phyloP scores from a whole-genome alignment of 2,888 invertebrate species.

The Lycophotia porphyrea region DNA sequence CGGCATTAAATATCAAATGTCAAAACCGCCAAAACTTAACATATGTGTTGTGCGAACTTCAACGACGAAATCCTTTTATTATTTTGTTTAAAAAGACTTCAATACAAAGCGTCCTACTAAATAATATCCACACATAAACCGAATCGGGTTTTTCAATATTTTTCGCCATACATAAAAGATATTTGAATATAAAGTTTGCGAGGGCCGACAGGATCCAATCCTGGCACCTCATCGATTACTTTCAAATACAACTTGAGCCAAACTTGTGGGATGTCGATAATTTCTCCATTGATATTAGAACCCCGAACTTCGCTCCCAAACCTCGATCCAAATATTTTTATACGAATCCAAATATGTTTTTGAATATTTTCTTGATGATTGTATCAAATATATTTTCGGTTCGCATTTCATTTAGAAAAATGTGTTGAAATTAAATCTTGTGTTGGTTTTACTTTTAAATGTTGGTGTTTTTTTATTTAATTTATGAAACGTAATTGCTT shows the following conservation, averaged over 20 bases:
- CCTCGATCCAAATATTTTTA: conserved; percentile 53
- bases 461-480: background rate
- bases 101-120: conserved; percentile 10
- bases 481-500: conserved; percentile 2
- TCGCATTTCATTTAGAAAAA: conserved; percentile 11
- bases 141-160: conserved; percentile 59
- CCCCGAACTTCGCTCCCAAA: conserved; percentile 57
- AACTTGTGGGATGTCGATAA: conserved; percentile 64
- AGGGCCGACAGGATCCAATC: conserved; percentile 59
- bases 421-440: conserved; percentile 15
- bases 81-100: conserved; percentile 16
- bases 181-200: conserved; percentile 67
- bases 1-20: too few species aligned
- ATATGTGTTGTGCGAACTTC: too few species aligned
- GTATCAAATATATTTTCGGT: conserved; percentile 33
- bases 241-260: conserved; percentile 65
- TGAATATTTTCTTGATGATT: conserved; percentile 50
- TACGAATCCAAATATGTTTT: conserved; percentile 43
- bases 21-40: too few species aligned
- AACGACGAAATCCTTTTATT: too few species aligned
- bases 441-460: conserved; percentile 2
- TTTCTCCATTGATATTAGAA: conserved; percentile 69
- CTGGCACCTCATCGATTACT: conserved; percentile 74
- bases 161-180: conserved; percentile 51
- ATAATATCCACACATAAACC: conserved; percentile 29